These are phyloP conservation scores for Coptodon rendalli DNA, from an alignment of 2,113 vertebrate species.

Conservation along the genomic window DNA sequence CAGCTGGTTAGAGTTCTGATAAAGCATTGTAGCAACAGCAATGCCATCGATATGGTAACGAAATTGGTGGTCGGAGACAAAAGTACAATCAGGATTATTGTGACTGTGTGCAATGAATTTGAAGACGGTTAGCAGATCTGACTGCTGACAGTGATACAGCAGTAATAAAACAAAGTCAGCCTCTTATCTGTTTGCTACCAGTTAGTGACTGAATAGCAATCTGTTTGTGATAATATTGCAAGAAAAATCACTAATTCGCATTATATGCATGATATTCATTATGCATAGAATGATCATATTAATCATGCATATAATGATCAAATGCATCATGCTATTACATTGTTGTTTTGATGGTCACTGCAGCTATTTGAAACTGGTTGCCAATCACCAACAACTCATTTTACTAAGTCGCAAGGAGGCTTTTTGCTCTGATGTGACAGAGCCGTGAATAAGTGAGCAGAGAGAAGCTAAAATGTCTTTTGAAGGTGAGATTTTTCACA, in stretches of 20 bases:
- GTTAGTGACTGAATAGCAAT: background rate
- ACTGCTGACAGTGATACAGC: background rate
- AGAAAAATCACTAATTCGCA: background rate
- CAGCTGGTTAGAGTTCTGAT: background rate
- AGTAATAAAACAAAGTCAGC: background rate
- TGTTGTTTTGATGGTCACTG: background rate
- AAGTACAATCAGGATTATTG: background rate
- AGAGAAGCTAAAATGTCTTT: background rate
- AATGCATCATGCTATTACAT: fast-evolving
- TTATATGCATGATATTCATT: background rate
- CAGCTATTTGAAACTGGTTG: background rate
- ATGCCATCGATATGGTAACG: background rate
- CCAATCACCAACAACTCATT: background rate
- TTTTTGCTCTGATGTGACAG: background rate
- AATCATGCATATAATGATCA: background rate
- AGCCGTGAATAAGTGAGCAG: background rate
- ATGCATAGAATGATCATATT: background rate
- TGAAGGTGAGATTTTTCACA: background rate
- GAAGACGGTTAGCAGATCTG: background rate
- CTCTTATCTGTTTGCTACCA: background rate
- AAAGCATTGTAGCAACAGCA: background rate
- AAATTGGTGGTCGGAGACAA: background rate
- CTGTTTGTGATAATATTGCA: background rate
- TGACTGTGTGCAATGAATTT: background rate
- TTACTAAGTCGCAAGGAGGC: background rate